These are phyloP conservation scores for Ariolimax columbianus DNA, from an alignment of 2,888 invertebrate genomes.

Conservation along the genomic window DNA sequence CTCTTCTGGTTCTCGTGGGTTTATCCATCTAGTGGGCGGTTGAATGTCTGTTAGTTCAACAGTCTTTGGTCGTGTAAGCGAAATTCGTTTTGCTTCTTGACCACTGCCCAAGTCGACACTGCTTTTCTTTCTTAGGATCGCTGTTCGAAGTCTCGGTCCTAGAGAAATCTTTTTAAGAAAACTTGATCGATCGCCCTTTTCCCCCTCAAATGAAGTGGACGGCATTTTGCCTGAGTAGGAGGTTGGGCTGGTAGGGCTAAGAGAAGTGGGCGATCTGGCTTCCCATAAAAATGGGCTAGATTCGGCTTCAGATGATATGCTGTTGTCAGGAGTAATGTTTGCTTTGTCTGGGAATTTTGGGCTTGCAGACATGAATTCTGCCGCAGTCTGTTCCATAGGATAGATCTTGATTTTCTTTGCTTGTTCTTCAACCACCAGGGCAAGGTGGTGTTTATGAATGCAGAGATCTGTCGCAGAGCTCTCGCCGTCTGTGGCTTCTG, in stretches of 20 bases:
- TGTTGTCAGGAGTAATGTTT: slow-evolving; percentile 4
- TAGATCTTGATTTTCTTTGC: background rate
- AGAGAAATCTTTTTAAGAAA: slow-evolving; percentile 50
- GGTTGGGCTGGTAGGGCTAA: background rate
- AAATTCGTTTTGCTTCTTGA: slow-evolving; percentile 40
- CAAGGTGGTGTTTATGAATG: background rate
- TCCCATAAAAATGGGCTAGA: background rate
- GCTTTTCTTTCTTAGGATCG: slow-evolving; percentile 53
- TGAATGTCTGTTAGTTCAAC: slow-evolving; percentile 34
- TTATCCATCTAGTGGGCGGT: slow-evolving; percentile 37
- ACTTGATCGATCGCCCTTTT: slow-evolving; percentile 9
- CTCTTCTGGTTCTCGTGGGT: slow-evolving; percentile 31
- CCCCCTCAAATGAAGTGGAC: slow-evolving; percentile 19
- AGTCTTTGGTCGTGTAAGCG: slow-evolving; percentile 49
- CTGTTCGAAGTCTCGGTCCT: slow-evolving; percentile 51
- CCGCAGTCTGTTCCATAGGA: background rate
- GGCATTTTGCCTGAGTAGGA: background rate
- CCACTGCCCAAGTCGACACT: slow-evolving; percentile 32
- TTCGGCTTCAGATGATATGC: background rate
- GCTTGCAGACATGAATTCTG: background rate
- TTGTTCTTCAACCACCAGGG: background rate
- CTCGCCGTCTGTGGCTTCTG: background rate
- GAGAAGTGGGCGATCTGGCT: background rate
- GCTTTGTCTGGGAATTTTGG: background rate
- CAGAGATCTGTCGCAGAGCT: background rate